These are phyloP conservation scores for Cladorhizidae sp. DNA, from an alignment of 37 sponge, comb jelly and placozoan genomes.

Conservation along the genomic window DNA sequence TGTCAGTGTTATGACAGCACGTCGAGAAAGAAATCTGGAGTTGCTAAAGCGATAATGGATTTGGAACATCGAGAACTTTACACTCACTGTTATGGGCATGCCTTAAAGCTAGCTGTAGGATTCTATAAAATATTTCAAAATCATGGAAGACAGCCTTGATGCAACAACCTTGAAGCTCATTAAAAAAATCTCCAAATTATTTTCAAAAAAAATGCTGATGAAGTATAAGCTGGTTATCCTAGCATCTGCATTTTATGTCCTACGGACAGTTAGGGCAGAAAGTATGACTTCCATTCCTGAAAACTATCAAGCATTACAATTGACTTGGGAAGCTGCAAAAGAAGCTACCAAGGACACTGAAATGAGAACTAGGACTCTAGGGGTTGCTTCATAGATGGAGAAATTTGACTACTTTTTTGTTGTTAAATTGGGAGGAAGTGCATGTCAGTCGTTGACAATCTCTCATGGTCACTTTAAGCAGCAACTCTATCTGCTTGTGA, in stretches of 20 bases:
- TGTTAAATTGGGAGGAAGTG: too few relatives aligned
- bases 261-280: slow-evolving; percentile 56
- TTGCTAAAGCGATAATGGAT: slow-evolving; percentile 36
- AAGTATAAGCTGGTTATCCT: slow-evolving; percentile 23
- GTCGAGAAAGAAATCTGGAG: slow-evolving; percentile 50
- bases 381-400: too few relatives aligned
- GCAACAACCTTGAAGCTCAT: slow-evolving; percentile 54
- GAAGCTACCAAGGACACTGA: too few relatives aligned
- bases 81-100: too few relatives aligned
- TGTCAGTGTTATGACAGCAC: slow-evolving; percentile 67
- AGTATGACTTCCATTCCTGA: slow-evolving; percentile 49
- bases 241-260: too few relatives aligned
- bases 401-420: too few relatives aligned
- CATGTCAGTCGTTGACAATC: too few relatives aligned
- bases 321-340: too few relatives aligned
- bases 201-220: slow-evolving; percentile 45
- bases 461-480: too few relatives aligned
- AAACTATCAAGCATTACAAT: slow-evolving; percentile 47
- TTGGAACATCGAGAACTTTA: slow-evolving; percentile 36
- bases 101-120: slow-evolving; percentile 56
- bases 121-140: slow-evolving; percentile 23
- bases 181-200: slow-evolving; percentile 61
- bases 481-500: too few relatives aligned
- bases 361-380: too few relatives aligned
- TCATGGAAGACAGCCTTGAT: slow-evolving; percentile 50